These are phyloP conservation scores for Rhopalosiphum maidis DNA, from an alignment of 1,140 invertebrate genomes.

Conservation along the genomic window DNA sequence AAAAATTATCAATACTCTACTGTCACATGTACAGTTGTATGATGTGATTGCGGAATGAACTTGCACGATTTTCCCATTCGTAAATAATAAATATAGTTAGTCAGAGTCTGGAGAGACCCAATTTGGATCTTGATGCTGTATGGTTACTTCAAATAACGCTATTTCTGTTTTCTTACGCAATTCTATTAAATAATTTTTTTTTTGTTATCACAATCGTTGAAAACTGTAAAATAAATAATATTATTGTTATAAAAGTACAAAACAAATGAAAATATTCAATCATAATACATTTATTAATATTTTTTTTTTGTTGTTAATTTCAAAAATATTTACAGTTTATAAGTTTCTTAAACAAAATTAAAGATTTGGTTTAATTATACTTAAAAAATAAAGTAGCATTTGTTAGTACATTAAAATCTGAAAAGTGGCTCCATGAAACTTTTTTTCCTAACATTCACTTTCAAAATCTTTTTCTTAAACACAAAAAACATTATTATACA, in stretches of 20 bases:
- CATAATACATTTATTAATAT: too few relatives aligned
- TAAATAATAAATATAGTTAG: background rate
- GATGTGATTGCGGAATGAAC: background rate
- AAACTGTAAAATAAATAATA: background rate
- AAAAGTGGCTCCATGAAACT: background rate
- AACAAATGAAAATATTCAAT: background rate
- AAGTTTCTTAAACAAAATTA: background rate
- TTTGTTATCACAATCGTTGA: background rate
- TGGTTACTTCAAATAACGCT: background rate
- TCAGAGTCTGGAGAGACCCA: background rate
- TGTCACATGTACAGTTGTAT: too few relatives aligned
- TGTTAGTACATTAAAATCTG: background rate
- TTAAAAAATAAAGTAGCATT: background rate
- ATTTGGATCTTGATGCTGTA: background rate
- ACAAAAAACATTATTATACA: background rate
- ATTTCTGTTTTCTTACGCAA: background rate
- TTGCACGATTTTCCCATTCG: background rate
- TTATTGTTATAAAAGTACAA: background rate
- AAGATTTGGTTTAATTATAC: background rate
- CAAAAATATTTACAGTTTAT: background rate
- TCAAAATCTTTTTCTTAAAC: background rate
- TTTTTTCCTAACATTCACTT: background rate
- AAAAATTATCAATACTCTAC: too few relatives aligned
- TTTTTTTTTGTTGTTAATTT: background rate
- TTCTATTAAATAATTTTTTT: background rate